These are phyloP conservation scores for Engystomops pustulosus DNA, from an alignment of 2,113 vertebrate genomes.

Conservation along the genomic window DNA sequence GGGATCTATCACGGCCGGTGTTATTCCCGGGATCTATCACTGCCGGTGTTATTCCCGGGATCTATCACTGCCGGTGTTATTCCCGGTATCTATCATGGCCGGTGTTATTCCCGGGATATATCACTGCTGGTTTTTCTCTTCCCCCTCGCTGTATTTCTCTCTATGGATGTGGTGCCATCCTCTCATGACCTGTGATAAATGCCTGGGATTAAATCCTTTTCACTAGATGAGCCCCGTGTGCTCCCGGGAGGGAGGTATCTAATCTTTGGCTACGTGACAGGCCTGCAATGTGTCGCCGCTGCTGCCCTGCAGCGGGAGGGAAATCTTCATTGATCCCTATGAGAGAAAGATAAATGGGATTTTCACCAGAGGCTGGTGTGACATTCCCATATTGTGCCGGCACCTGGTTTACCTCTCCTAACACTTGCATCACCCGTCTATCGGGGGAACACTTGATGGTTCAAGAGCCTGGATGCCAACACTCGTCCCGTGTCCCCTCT, in stretches of 20 bases:
- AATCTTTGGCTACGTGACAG: constrained; percentile 43
- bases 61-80: too few species aligned
- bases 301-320: constrained; percentile 39
- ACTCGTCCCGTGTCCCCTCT: background rate
- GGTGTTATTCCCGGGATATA: background rate
- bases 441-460: background rate
- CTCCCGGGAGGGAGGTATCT: background rate
- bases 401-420: constrained; percentile 28
- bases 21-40: too few species aligned
- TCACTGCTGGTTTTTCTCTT: background rate
- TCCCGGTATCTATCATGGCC: too few species aligned
- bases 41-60: too few species aligned
- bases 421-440: constrained; percentile 6
- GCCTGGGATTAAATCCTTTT: constrained; percentile 18
- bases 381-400: background rate
- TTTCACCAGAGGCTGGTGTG: background rate
- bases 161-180: background rate
- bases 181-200: constrained; percentile 8
- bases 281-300: constrained; percentile 17
- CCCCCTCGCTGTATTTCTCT: background rate
- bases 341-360: constrained; percentile 37
- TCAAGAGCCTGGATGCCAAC: constrained; percentile 16
- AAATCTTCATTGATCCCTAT: constrained; percentile 50
- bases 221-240: constrained; percentile 56
- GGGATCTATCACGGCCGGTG: too few species aligned